Evolutionary conservation across 2,888 invertebrate species (phyloP).

Genomic region (Clitarchus hookeri): DNA sequence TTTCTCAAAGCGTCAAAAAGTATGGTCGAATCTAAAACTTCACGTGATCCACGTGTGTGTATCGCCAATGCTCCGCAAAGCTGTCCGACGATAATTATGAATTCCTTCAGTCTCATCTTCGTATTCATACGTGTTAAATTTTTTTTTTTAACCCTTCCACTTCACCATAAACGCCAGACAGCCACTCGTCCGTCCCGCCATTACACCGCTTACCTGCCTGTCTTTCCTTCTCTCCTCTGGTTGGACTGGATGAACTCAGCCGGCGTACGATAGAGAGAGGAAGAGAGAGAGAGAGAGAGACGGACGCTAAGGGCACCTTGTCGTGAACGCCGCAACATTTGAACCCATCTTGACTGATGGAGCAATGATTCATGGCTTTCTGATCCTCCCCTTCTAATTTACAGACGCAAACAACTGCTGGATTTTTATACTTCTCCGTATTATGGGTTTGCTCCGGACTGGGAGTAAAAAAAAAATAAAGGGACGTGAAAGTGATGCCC

Average conservation of each 20-base stretch:
- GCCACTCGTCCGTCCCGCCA: too few species aligned
- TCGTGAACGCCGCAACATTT: conserved; percentile 18
- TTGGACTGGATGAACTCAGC: background rate
- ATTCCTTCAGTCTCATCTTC: too few species aligned
- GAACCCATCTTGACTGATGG: conserved; percentile 19
- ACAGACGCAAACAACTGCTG: conserved; percentile 14
- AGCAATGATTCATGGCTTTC: conserved; percentile 14
- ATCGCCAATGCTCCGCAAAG: too few species aligned
- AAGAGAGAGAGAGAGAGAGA: background rate
- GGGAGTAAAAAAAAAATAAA: background rate
- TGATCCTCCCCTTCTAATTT: conserved; percentile 16
- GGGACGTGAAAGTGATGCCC: conserved; percentile 8
- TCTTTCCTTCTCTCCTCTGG: background rate
- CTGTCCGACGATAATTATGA: too few species aligned
- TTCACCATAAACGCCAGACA: too few species aligned
- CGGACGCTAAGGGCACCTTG: background rate
- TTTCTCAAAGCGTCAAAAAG: too few species aligned
- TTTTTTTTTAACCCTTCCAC: too few species aligned
- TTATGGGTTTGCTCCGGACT: conserved; percentile 8
- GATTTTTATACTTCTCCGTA: conserved; percentile 14
- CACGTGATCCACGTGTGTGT: too few species aligned
- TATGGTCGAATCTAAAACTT: too few species aligned
- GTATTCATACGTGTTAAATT: too few species aligned
- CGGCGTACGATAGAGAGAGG: background rate
- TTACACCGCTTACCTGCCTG: background rate